Percentiles rank a stretch among this genome's conserved stretches.
These are phyloP conservation scores for Pipistrellus pygmaeus DNA, from an alignment of 2,797 vertebrate species.

Conservation along the genomic window DNA sequence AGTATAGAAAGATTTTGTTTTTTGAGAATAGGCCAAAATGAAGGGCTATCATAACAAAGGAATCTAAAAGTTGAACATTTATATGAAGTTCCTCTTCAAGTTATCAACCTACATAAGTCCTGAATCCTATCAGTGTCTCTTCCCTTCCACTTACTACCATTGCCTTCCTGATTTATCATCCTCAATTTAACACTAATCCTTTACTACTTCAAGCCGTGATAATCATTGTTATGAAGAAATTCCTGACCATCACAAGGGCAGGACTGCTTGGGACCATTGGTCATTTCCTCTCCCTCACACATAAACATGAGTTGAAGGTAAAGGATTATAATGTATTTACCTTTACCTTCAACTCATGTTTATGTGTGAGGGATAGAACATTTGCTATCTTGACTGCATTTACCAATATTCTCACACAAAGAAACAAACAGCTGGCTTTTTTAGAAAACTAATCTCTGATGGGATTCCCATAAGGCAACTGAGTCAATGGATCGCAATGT, in stretches of 20 bases:
- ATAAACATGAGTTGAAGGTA: conserved; percentile 46
- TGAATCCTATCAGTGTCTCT: neutral
- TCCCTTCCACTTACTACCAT: conserved; percentile 33
- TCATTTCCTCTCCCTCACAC: neutral
- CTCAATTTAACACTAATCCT: conserved; percentile 29
- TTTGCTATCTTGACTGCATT: conserved; percentile 46
- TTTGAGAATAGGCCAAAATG: conserved; percentile 46
- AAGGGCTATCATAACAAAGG: conserved; percentile 37
- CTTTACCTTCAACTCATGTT: neutral
- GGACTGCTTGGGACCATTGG: conserved; percentile 35
- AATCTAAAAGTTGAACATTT: conserved; percentile 8
- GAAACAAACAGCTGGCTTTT: conserved; percentile 58
- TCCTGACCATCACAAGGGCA: conserved; percentile 36
- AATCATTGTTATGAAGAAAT: conserved; percentile 40
- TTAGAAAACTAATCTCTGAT: conserved; percentile 53
- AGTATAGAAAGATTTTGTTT: neutral
- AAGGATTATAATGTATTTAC: conserved; percentile 42
- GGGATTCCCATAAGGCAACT: conserved; percentile 44
- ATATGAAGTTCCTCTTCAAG: conserved; percentile 17
- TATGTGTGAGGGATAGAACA: neutral
- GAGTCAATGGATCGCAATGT: conserved; percentile 17
- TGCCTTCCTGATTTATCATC: neutral
- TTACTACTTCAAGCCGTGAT: conserved; percentile 39
- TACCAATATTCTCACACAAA: conserved; percentile 48
- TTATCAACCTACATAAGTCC: conserved; percentile 9